These are phyloP conservation scores for Chironomus riparius DNA, from an alignment of 2,888 invertebrate species.

Conservation along the genomic window DNA sequence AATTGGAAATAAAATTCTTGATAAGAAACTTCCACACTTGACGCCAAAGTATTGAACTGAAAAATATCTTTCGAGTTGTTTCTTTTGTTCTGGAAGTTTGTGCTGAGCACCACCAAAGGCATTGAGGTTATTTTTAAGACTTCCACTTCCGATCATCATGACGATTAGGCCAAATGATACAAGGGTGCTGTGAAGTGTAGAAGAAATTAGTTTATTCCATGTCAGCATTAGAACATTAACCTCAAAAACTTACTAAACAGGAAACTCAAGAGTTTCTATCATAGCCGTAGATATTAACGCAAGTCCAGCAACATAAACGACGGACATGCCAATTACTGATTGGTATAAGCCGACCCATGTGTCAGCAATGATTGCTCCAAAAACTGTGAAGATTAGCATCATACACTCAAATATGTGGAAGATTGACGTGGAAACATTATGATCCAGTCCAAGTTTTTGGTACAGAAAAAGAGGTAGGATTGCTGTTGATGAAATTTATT, in stretches of 20 bases:
- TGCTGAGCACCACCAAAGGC: slow-evolving; percentile 9
- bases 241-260: neutral
- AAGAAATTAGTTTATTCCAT: no score
- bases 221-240: neutral
- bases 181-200: neutral
- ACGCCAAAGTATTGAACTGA: slow-evolving; percentile 15
- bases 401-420: slow-evolving; percentile 15
- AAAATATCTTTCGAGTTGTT: neutral
- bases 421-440: neutral
- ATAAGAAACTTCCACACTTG: neutral
- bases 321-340: slow-evolving; percentile 1
- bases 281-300: neutral
- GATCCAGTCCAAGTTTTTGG: neutral
- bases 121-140: neutral
- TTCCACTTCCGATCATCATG: neutral
- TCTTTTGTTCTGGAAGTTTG: slow-evolving; percentile 10
- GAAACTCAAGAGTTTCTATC: slow-evolving; percentile 5
- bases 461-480: neutral
- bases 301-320: neutral
- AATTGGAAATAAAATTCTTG: slow-evolving; percentile 5
- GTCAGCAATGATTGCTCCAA: slow-evolving; percentile 18
- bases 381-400: slow-evolving; percentile 2
- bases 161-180: neutral
- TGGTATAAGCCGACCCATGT: slow-evolving; percentile 5
- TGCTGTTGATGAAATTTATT: neutral